Evolutionary conservation across 2,113 vertebrate species (phyloP).

Genomic region (Rhea americana): DNA sequence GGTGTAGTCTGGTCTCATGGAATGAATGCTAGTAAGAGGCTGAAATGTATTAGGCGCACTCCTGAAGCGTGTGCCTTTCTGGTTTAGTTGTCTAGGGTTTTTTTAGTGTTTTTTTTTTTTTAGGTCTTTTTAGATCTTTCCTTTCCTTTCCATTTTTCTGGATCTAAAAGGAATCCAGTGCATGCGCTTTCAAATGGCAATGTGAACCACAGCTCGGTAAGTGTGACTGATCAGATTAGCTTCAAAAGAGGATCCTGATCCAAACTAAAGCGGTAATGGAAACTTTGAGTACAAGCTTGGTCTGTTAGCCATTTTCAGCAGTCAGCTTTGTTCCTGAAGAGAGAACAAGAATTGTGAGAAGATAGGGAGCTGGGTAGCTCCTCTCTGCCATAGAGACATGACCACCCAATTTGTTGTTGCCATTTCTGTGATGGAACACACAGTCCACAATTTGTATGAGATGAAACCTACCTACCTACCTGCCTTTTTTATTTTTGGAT

Average conservation of each 20-base stretch:
- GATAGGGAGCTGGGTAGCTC: background rate
- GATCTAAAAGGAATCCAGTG: background rate
- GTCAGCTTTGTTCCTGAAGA: background rate
- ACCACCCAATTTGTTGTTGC: background rate
- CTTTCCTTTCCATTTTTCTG: background rate
- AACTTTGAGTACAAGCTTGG: background rate
- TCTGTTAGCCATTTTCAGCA: background rate
- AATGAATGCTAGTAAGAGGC: background rate
- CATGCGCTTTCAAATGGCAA: background rate
- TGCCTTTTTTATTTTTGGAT: background rate
- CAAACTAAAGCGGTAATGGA: background rate
- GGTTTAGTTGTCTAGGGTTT: background rate
- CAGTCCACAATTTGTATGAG: background rate
- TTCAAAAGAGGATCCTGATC: background rate
- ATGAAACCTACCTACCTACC: background rate
- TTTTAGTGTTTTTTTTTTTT: background rate
- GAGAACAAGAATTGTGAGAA: background rate
- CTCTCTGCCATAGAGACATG: background rate
- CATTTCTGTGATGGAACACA: background rate
- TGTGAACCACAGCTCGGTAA: background rate
- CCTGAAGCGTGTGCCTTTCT: background rate
- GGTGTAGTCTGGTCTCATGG: background rate
- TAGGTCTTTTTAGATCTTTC: background rate
- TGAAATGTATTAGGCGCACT: background rate
- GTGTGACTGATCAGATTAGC: accelerated